phyloP scores from a whole-genome alignment of 2,888 invertebrate genomes.

The Aquatica leii region DNA sequence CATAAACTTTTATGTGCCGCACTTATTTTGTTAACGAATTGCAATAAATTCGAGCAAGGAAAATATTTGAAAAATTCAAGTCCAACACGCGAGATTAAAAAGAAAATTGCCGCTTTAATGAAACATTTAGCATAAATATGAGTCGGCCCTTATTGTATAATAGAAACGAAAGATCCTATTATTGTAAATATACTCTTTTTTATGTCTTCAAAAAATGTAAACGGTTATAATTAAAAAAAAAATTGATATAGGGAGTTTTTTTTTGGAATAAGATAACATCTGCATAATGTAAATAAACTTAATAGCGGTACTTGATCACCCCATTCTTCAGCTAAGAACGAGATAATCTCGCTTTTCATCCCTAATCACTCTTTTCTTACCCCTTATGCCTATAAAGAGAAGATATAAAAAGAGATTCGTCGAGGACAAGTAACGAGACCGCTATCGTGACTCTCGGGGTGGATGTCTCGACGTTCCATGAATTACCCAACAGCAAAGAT shows the following conservation, averaged over 20 bases:
- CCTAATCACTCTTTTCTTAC: slow-evolving; percentile 37
- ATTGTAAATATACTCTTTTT: not conserved
- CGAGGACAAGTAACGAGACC: slow-evolving; percentile 33
- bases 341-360: slow-evolving; percentile 40
- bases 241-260: no score
- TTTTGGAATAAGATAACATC: slow-evolving; percentile 22
- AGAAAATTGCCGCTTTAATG: slow-evolving; percentile 4
- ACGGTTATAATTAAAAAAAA: slow-evolving; percentile 3
- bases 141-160: not conserved
- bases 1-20: no score
- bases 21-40: no score
- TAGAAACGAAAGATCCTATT: not conserved
- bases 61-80: slow-evolving; percentile 1
- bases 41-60: slow-evolving; percentile 23
- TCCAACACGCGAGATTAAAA: not conserved
- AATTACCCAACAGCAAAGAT: slow-evolving; percentile 58
- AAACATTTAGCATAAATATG: slow-evolving; percentile 6
- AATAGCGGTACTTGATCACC: slow-evolving; percentile 39
- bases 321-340: slow-evolving; percentile 34
- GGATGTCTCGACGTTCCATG: slow-evolving; percentile 47
- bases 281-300: slow-evolving; percentile 37
- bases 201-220: not conserved
- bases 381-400: slow-evolving; percentile 39
- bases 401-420: slow-evolving; percentile 37
- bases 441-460: slow-evolving; percentile 29